phyloP scores from a whole-genome alignment of 1,140 invertebrate genomes.

The Pararge aegeria region DNA sequence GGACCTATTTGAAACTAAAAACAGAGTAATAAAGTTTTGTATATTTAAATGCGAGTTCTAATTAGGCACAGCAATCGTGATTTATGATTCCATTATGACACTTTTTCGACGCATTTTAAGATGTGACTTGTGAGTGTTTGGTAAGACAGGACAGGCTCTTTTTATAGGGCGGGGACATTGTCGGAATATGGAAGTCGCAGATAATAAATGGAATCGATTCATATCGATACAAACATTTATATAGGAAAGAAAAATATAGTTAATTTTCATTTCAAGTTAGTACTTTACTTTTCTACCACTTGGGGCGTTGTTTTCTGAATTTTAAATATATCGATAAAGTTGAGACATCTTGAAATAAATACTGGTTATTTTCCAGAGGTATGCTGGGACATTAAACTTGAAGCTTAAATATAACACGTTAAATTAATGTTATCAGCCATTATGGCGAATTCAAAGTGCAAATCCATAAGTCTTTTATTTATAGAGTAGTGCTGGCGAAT shows the following conservation, averaged over 20 bases:
- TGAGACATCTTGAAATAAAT: no score
- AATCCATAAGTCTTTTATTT: no score
- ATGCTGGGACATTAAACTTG: no score
- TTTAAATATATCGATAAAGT: no score
- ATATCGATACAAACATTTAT: conserved; percentile 1
- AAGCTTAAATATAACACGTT: no score
- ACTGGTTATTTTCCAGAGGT: no score
- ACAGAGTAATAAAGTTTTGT: conserved; percentile 22
- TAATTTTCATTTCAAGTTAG: no score
- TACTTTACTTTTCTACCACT: no score
- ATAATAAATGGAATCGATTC: conserved; percentile 20
- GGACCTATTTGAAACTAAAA: conserved; percentile 16
- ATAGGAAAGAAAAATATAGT: background rate
- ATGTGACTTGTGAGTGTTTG: conserved; percentile 18
- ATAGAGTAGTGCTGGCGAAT: no score
- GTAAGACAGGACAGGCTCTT: conserved; percentile 23
- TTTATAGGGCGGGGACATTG: conserved; percentile 19
- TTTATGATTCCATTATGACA: conserved; percentile 29
- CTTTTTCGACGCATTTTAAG: conserved; percentile 25
- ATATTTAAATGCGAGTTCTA: conserved; percentile 20
- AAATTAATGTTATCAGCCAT: no score
- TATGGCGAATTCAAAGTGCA: no score
- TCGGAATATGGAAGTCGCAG: conserved; percentile 23
- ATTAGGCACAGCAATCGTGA: conserved; percentile 24
- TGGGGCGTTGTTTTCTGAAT: no score